These are phyloP conservation scores for Chrysaora quinquecirrha DNA, from an alignment of 30 jellyfish, hydroid and myxozoan species.

Conservation along the genomic window DNA sequence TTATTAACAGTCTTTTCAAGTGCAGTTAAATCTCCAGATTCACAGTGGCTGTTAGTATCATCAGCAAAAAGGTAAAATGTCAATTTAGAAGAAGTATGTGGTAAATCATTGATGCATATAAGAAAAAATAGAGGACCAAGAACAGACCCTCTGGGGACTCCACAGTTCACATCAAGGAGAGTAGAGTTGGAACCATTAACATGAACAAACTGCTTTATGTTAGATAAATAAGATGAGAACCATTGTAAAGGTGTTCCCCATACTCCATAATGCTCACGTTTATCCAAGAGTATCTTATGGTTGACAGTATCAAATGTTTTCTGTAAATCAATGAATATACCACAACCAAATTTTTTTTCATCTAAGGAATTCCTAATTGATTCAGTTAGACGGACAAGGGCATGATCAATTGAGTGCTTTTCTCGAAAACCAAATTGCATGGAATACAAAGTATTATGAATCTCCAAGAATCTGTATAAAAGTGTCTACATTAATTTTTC, in stretches of 20 bases:
- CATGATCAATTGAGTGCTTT: too few species aligned
- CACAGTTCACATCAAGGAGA: slow-evolving; percentile 9
- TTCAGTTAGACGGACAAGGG: too few species aligned
- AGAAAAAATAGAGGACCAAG: slow-evolving; percentile 74
- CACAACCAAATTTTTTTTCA: slow-evolving; percentile 7
- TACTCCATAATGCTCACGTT: slow-evolving; percentile 41
- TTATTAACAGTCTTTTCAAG: slow-evolving; percentile 51
- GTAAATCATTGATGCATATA: slow-evolving; percentile 68
- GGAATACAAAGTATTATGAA: too few species aligned
- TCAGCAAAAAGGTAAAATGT: slow-evolving; percentile 64
- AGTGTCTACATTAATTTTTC: too few species aligned
- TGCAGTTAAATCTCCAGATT: slow-evolving; percentile 23
- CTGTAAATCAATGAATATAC: slow-evolving; percentile 13
- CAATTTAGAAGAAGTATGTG: slow-evolving; percentile 22
- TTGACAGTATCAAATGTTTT: slow-evolving; percentile 49
- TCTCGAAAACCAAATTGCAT: too few species aligned
- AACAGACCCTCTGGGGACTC: slow-evolving; percentile 70
- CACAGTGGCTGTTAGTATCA: slow-evolving; percentile 61
- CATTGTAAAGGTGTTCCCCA: slow-evolving; percentile 40
- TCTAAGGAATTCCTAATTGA: slow-evolving; percentile 3
- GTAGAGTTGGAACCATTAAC: slow-evolving; percentile 19
- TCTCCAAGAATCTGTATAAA: too few species aligned
- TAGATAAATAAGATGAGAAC: slow-evolving; percentile 40
- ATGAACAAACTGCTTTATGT: slow-evolving; percentile 33
- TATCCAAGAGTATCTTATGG: slow-evolving; percentile 22